These are phyloP conservation scores for Spongilla lacustris DNA, from an alignment of 37 sponge, comb jelly and placozoan species.

Conservation along the genomic window DNA sequence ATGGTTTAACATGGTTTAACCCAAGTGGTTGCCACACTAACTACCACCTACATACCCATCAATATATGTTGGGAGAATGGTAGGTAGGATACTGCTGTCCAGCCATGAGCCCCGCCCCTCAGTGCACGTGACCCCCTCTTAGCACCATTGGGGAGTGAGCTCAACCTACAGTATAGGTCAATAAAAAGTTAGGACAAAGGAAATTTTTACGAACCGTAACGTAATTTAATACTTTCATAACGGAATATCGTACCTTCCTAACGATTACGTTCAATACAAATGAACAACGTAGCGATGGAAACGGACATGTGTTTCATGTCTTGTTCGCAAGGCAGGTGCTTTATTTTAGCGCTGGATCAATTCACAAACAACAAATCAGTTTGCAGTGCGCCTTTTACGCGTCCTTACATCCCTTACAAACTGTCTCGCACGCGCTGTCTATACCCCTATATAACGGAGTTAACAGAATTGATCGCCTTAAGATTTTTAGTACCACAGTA, in stretches of 20 bases:
- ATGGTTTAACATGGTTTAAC: too few species aligned
- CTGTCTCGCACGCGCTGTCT: not conserved
- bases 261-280: not conserved
- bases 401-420: not conserved
- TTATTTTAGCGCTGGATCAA: not conserved
- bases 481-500: not conserved
- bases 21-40: too few species aligned
- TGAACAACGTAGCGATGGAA: not conserved
- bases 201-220: not conserved
- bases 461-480: not conserved
- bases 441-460: not conserved
- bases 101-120: too few species aligned
- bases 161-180: not conserved
- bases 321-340: conserved; percentile 1
- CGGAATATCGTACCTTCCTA: not conserved
- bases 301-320: not conserved
- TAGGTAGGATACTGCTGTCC: too few species aligned
- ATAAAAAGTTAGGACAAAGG: not conserved
- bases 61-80: too few species aligned
- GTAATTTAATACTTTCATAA: not conserved
- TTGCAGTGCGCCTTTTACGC: not conserved
- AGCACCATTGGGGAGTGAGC: too few species aligned
- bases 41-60: too few species aligned
- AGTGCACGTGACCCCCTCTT: too few species aligned
- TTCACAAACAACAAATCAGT: conserved; percentile 1